phyloP scores from a whole-genome alignment of 2,113 vertebrate genomes.

The Tinamus guttatus region DNA sequence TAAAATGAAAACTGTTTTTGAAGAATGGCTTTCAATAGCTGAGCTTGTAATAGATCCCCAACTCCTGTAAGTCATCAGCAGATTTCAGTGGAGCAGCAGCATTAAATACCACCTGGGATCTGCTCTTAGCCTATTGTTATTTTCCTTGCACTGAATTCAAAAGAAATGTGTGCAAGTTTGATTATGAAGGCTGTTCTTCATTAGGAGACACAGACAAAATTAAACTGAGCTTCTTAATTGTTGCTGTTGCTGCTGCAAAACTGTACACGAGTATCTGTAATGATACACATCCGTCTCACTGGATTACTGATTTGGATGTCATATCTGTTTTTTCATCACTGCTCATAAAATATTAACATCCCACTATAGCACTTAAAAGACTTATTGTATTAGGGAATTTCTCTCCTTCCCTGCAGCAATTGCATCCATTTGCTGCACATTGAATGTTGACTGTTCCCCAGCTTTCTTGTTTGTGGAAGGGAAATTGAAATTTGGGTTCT shows the following conservation, averaged over 20 bases:
- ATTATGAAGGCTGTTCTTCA: constrained; percentile 2
- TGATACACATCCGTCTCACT: not conserved
- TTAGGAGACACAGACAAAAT: constrained; percentile 21
- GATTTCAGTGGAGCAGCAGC: not conserved
- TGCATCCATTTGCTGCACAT: not conserved
- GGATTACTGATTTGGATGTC: constrained; percentile 33
- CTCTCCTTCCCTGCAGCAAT: constrained; percentile 52
- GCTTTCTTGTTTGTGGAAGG: not conserved
- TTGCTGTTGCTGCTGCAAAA: constrained; percentile 24
- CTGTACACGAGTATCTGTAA: not conserved
- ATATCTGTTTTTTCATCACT: not conserved
- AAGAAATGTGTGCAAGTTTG: not conserved
- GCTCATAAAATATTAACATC: constrained; percentile 66
- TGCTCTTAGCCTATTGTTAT: constrained; percentile 2
- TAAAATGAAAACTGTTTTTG: not conserved
- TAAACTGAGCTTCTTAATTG: not conserved
- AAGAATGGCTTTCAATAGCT: not conserved
- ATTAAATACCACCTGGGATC: not conserved
- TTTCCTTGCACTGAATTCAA: constrained; percentile 3
- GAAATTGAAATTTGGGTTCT: not conserved
- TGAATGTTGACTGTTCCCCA: not conserved
- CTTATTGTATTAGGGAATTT: constrained; percentile 49
- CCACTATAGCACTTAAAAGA: constrained; percentile 45
- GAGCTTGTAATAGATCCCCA: not conserved
- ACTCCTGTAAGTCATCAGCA: not conserved